phyloP scores from a whole-genome alignment of 2,888 invertebrate species.

The Sarcophaga carnaria region DNA sequence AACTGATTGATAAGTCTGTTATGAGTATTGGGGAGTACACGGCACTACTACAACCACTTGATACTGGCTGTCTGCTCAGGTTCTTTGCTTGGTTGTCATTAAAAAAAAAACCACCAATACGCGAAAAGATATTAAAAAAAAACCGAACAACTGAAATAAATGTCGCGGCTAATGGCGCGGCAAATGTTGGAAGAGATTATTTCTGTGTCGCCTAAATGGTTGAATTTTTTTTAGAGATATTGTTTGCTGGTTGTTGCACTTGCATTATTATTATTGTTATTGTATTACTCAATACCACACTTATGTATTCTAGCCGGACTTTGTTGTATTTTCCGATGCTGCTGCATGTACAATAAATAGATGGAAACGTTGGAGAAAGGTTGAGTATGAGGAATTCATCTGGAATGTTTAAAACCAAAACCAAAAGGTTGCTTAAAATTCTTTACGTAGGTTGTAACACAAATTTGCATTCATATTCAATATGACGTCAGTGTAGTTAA shows the following conservation, averaged over 20 bases:
- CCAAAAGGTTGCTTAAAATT: not conserved
- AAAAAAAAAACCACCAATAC: constrained; percentile 24
- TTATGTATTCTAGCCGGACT: not conserved
- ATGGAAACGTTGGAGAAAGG: not conserved
- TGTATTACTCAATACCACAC: not conserved
- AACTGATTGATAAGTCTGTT: constrained; percentile 59
- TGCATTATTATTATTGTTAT: constrained; percentile 5
- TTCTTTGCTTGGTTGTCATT: constrained; percentile 1
- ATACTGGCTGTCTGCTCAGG: not conserved
- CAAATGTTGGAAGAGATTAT: constrained; percentile 68
- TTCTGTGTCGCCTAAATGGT: constrained; percentile 57
- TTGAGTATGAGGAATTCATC: constrained; percentile 27
- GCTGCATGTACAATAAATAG: not conserved
- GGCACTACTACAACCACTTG: not conserved
- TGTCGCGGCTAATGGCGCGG: constrained; percentile 66
- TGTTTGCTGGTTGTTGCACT: constrained; percentile 31
- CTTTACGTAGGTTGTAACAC: not conserved
- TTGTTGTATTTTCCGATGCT: not conserved
- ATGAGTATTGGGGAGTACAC: constrained; percentile 33
- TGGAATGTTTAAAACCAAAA: constrained; percentile 32
- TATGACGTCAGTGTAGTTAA: too few relatives aligned
- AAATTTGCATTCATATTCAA: not conserved
- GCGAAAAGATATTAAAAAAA: not conserved
- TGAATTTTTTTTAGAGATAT: constrained; percentile 46
- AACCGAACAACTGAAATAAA: constrained; percentile 34